phyloP scores from a whole-genome alignment of 2,888 invertebrate genomes.

The Drosophila silvestris region DNA sequence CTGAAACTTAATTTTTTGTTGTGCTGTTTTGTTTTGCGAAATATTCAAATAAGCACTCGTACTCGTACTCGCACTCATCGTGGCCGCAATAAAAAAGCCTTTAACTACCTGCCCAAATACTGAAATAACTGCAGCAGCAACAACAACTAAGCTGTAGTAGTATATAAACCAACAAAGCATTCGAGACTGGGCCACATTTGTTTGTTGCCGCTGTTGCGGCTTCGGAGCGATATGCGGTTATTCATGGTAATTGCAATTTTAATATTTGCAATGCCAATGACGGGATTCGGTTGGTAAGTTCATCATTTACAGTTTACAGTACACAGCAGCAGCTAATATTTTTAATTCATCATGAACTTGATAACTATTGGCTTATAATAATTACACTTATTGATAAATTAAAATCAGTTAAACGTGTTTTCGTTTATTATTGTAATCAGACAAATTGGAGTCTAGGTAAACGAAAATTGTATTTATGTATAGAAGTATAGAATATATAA shows the following conservation, averaged over 20 bases:
- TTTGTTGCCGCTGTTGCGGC: conserved; percentile 76
- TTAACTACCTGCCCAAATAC: conserved; percentile 71
- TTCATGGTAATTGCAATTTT: conserved; percentile 93
- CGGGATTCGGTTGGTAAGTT: conserved; percentile 95
- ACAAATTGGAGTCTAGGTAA: neutral
- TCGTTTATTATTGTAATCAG: neutral
- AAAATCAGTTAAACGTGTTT: neutral
- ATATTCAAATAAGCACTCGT: conserved; percentile 64
- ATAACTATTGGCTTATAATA: neutral
- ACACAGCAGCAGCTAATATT: neutral
- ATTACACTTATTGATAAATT: neutral
- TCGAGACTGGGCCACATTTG: conserved; percentile 71
- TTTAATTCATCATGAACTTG: neutral
- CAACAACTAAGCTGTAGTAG: conserved; percentile 23
- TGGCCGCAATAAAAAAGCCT: conserved; percentile 61
- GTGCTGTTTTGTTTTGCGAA: conserved; percentile 24
- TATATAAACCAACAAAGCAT: conserved; percentile 46
- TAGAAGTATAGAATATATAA: neutral
- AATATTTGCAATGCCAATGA: conserved; percentile 94
- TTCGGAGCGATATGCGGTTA: conserved; percentile 88
- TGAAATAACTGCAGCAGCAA: conserved; percentile 31
- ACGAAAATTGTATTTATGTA: neutral
- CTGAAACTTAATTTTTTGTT: conserved; percentile 34
- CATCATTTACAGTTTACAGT: conserved; percentile 15
- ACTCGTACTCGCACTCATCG: conserved; percentile 28